phyloP scores from a whole-genome alignment of 2,797 vertebrate species.

The Arrhamphus sclerolepis region DNA sequence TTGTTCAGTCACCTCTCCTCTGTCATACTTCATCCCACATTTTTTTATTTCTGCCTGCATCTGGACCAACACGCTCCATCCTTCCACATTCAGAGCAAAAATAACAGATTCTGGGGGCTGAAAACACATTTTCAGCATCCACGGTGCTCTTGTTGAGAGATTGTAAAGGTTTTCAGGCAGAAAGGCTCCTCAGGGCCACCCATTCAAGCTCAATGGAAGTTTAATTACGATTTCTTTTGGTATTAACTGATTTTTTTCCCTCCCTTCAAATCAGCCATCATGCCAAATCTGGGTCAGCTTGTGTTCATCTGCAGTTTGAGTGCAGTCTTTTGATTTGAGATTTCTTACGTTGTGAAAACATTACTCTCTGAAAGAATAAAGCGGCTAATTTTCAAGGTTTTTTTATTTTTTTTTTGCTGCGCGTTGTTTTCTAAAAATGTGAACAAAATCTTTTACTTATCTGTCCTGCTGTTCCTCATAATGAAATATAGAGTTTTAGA shows the following conservation, averaged over 20 bases:
- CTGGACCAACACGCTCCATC: constrained; percentile 22
- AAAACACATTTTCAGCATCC: constrained; percentile 40
- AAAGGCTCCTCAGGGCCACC: background rate
- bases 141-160: background rate
- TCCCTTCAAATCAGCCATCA: constrained; percentile 1
- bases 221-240: background rate
- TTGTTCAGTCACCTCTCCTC: constrained; percentile 41
- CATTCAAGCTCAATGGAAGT: background rate
- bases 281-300: background rate
- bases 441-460: too few relatives aligned
- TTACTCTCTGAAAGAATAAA: background rate
- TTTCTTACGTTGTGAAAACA: background rate
- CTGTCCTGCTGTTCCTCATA: too few relatives aligned
- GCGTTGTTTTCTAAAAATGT: background rate
- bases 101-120: constrained; percentile 36
- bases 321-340: constrained; percentile 1
- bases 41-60: background rate
- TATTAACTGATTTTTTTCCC: background rate
- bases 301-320: background rate
- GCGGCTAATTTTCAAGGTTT: background rate
- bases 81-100: constrained; percentile 52
- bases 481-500: too few relatives aligned
- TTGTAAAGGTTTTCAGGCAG: background rate
- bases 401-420: background rate
- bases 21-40: constrained; percentile 15